Conservation (phyloP, 1,140 invertebrate genomes). For the Camponotus vicinus region DNA sequence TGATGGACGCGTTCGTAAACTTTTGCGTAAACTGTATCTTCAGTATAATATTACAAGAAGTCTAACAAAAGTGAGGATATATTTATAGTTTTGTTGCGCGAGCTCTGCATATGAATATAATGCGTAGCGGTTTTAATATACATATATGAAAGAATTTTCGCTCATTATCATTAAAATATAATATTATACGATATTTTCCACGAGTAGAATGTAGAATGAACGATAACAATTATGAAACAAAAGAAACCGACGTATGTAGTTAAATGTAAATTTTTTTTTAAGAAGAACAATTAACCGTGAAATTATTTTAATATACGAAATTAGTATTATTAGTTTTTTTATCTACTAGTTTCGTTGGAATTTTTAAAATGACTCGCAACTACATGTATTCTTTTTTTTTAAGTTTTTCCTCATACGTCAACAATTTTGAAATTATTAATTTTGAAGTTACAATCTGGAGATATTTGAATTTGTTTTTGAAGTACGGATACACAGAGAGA, state of each 20-base stretch:
- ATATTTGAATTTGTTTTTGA: not conserved
- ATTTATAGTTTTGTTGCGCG: constrained; percentile 35
- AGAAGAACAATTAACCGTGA: not conserved
- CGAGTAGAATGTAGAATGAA: not conserved
- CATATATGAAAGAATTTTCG: not conserved
- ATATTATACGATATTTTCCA: constrained; percentile 1
- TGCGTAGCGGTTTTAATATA: constrained; percentile 6
- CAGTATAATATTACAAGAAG: constrained; percentile 25
- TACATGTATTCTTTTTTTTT: not conserved
- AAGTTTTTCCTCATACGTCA: not conserved
- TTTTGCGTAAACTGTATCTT: not conserved
- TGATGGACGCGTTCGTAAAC: not conserved
- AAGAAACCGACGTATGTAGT: not conserved
- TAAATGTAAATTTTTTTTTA: not conserved
- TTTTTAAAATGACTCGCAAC: not conserved
- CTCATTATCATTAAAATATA: constrained; percentile 16
- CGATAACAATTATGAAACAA: not conserved
- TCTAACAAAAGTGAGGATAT: constrained; percentile 34
- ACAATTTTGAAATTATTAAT: not conserved
- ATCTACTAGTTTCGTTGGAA: not conserved
- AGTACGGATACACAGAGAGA: not conserved
- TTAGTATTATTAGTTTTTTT: not conserved
- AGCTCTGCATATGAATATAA: constrained; percentile 36
- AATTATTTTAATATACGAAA: not conserved
- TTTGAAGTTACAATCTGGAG: not conserved